Conservation (phyloP, 2,797 vertebrate species). For the Enteromius paludinosus region DNA sequence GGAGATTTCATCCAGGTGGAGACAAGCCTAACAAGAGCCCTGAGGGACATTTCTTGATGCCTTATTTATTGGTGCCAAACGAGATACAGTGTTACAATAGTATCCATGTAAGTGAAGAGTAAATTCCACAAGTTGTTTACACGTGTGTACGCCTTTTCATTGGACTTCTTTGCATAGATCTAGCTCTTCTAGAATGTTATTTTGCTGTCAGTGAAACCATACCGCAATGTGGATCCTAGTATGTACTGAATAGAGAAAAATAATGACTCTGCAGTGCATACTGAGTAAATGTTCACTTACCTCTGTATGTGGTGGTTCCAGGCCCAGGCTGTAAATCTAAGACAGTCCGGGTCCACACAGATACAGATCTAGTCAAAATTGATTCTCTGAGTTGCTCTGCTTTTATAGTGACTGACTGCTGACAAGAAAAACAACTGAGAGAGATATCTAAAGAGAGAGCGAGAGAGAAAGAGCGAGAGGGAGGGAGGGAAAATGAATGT, state of each 20-base stretch:
- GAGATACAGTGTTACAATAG: slow-evolving; percentile 18
- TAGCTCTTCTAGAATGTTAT: neutral
- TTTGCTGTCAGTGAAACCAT: neutral
- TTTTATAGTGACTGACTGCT: slow-evolving; percentile 45
- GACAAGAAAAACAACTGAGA: slow-evolving; percentile 45
- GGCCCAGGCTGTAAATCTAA: neutral
- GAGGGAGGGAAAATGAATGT: slow-evolving; percentile 63
- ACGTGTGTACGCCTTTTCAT: neutral
- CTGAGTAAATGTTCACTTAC: slow-evolving; percentile 17
- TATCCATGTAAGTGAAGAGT: slow-evolving; percentile 25
- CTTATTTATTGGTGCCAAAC: slow-evolving; percentile 36
- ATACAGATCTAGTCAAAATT: slow-evolving; percentile 4
- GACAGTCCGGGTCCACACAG: neutral
- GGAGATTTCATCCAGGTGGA: slow-evolving; percentile 42
- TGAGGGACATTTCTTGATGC: slow-evolving; percentile 41
- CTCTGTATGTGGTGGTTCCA: slow-evolving; percentile 5
- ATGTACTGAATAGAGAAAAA: neutral
- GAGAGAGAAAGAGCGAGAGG: slow-evolving; percentile 41
- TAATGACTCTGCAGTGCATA: neutral
- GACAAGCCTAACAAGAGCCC: slow-evolving; percentile 42
- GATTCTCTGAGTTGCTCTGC: slow-evolving; percentile 20
- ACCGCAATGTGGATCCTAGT: neutral
- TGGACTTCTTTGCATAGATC: neutral
- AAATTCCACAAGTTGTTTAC: slow-evolving; percentile 33
- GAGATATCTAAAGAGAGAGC: slow-evolving; percentile 41